Evolutionary conservation across 2,888 invertebrate species (phyloP).

Genomic region (Maniola hyperantus): DNA sequence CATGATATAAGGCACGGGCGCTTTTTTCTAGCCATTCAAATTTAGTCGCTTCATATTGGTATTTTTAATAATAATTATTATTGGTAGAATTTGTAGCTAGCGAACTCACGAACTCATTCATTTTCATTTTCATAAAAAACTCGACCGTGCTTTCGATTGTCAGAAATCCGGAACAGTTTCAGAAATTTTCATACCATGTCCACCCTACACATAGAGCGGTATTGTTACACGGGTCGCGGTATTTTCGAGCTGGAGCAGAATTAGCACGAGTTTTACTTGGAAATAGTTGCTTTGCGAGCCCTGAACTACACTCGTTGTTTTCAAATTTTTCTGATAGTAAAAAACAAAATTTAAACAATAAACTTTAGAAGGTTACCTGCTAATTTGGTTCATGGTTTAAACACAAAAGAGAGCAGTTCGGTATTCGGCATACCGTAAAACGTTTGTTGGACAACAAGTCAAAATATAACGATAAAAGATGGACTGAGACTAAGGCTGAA

Average conservation of each 20-base stretch:
- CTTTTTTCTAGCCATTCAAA: no score
- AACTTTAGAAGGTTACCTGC: background rate
- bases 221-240: constrained; percentile 35
- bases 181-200: background rate
- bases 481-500: no score
- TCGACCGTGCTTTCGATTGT: no score
- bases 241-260: constrained; percentile 36
- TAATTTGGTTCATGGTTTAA: background rate
- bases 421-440: no score
- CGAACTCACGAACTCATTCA: no score
- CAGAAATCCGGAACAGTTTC: background rate
- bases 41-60: no score
- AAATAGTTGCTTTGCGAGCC: constrained; percentile 31
- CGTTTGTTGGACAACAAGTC: no score
- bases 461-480: no score
- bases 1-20: no score
- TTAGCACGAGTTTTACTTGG: constrained; percentile 36
- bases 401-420: background rate
- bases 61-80: no score
- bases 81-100: no score
- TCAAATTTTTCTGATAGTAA: constrained; percentile 26
- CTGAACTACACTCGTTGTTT: constrained; percentile 17
- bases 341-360: constrained; percentile 12
- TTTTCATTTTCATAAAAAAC: no score
- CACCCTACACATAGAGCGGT: constrained; percentile 11